phyloP scores from a whole-genome alignment of 1,140 invertebrate genomes.

The Cyclina sinensis region DNA sequence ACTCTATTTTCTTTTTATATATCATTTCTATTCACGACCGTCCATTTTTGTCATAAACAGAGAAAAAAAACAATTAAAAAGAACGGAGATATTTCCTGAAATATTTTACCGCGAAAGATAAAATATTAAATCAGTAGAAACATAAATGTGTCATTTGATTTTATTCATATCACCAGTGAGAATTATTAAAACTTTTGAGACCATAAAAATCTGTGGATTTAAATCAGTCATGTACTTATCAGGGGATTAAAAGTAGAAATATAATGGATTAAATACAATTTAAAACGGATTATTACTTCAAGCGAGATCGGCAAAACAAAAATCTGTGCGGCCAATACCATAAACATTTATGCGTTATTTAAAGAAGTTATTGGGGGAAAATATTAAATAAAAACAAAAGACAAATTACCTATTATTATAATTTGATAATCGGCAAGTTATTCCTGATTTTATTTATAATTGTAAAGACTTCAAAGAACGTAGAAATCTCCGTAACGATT shows the following conservation, averaged over 20 bases:
- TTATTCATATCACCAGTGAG: no score
- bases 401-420: background rate
- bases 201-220: background rate
- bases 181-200: no score
- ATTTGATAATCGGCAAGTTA: conserved; percentile 4
- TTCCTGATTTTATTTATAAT: background rate
- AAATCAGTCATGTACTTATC: background rate
- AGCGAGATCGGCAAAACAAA: background rate
- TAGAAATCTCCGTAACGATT: no score
- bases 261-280: background rate
- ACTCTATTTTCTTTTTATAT: background rate
- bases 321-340: no score
- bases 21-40: background rate
- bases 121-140: no score
- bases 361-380: background rate
- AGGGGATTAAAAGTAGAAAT: background rate
- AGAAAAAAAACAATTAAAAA: no score
- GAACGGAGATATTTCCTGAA: no score
- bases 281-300: background rate
- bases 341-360: background rate
- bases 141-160: no score
- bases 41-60: no score
- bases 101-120: no score
- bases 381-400: background rate
- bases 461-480: no score